Evolutionary conservation across 2,797 vertebrate species (phyloP), one percentile per base, ranked within the genome.

Genomic region (Hybognathus amarus): DNA sequence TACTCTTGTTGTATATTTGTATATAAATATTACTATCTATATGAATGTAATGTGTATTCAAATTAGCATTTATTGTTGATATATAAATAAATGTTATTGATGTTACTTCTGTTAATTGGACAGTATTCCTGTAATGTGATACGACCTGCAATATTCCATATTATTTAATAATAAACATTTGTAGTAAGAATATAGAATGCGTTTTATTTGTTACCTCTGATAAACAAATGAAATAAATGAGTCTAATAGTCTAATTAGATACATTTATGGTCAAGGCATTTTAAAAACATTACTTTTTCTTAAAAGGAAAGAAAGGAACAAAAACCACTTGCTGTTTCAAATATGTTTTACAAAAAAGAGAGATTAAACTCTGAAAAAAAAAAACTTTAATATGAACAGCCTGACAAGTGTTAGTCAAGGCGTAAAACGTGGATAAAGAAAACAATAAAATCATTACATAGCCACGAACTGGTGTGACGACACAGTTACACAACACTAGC

Each of bases 111-210:
- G 90, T 93, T 82, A 92, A 91, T 91, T 93, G 89, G 89, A 94
- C 91, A 93, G 93, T 95, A 93, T 94, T 94, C 91, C 88, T 93
- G 93, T 92, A 93, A 47, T 94, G 94, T 94, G 94, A 95, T 93
- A 91, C 93, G 93, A 94, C 93, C 93, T 94, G 92, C 89, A 91
- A 84, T 92, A 85, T 89, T 92, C 90, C 88, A 90, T 91, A 87
- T 90, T 92, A 90, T 91, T 95, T 94, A 94, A 93, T 94, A 94
- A 93, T 92, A 91, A 92, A 90, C 84, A 84, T 93, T 91, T 92
- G 89, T 92, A 93, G 92, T 92, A 93, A 91, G 82, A 93, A 71
- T 78, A 76, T 89, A 89, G 83, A 45, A 83, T 80, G 15, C 18
- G 87, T 88, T 42, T 61, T 50, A 45, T 50, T 59, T 59, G 2